phyloP scores from a whole-genome alignment of 2,797 vertebrate species.

The Malacoctenus gilli region DNA sequence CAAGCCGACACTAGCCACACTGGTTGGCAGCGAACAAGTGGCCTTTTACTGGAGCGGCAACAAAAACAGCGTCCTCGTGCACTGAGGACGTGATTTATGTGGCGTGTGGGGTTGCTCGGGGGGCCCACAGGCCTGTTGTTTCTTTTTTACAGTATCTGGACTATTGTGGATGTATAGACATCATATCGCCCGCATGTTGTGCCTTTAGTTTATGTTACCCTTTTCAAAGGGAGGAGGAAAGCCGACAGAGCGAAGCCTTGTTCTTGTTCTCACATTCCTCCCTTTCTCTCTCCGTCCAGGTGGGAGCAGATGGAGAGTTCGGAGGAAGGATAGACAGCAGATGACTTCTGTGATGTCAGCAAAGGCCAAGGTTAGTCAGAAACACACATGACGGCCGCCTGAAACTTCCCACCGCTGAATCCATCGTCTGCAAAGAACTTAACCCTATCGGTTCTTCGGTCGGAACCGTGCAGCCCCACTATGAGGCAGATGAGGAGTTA shows the following conservation, averaged over 20 bases:
- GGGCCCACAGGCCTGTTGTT: slow-evolving; percentile 35
- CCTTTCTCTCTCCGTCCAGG: slow-evolving; percentile 66
- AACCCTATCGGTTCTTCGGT: slow-evolving; percentile 26
- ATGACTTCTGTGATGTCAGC: slow-evolving; percentile 59
- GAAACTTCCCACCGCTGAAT: too few relatives aligned
- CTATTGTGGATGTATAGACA: slow-evolving; percentile 59
- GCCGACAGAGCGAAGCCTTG: slow-evolving; percentile 58
- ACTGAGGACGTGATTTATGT: slow-evolving; percentile 78
- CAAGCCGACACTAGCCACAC: slow-evolving; percentile 75
- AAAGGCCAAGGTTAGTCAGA: slow-evolving; percentile 70
- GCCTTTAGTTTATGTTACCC: slow-evolving; percentile 73
- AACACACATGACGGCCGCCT: neutral
- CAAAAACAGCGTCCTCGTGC: slow-evolving; percentile 64
- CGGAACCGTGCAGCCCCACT: slow-evolving; percentile 8
- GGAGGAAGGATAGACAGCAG: slow-evolving; percentile 62
- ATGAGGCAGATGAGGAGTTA: slow-evolving; percentile 41
- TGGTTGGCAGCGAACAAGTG: slow-evolving; percentile 61
- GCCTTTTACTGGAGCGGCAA: slow-evolving; percentile 62
- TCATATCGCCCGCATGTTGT: slow-evolving; percentile 70
- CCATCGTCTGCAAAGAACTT: slow-evolving; percentile 31
- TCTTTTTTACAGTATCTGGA: slow-evolving; percentile 67
- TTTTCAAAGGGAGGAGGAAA: slow-evolving; percentile 52
- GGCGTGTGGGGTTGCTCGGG: slow-evolving; percentile 53
- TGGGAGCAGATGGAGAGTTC: slow-evolving; percentile 72
- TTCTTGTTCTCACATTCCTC: slow-evolving; percentile 62